A percentile compares a stretch with the other conserved stretches of the same genome.
Conservation (phyloP, 2,888 invertebrate species). For the Acrobasis repandana region DNA sequence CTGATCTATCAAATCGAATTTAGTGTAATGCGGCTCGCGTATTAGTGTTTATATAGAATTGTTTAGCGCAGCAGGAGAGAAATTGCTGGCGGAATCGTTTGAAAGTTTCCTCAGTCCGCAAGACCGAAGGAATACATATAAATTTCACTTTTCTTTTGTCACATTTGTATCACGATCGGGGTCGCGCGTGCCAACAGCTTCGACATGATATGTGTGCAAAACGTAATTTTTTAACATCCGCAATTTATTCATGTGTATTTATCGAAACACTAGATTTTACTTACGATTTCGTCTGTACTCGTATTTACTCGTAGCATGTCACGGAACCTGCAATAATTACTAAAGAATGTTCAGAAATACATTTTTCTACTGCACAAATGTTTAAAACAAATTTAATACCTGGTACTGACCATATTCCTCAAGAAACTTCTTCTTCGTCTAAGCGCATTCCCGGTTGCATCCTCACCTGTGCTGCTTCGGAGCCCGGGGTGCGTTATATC, state of each 20-base stretch:
- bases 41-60: constrained; percentile 28
- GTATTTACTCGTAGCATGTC: no score
- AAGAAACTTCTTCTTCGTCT: no score
- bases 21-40: constrained; percentile 40
- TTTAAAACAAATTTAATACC: no score
- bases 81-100: constrained; percentile 62
- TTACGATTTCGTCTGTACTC: no score
- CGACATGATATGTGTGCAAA: constrained; percentile 45
- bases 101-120: constrained; percentile 70
- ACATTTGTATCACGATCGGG: constrained; percentile 77
- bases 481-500: no score
- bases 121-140: constrained; percentile 62
- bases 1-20: constrained; percentile 43
- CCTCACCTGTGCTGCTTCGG: no score
- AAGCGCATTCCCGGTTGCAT: no score
- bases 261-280: background rate
- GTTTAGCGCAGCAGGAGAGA: constrained; percentile 29
- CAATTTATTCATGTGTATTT: constrained; percentile 26
- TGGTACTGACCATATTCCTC: no score
- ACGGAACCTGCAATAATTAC: no score
- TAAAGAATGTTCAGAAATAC: no score
- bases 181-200: constrained; percentile 69
- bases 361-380: no score
- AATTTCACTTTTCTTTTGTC: constrained; percentile 79
- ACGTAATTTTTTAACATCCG: constrained; percentile 27